Conservation (phyloP, 1,140 invertebrate genomes). For the Piezodorus guildinii region DNA sequence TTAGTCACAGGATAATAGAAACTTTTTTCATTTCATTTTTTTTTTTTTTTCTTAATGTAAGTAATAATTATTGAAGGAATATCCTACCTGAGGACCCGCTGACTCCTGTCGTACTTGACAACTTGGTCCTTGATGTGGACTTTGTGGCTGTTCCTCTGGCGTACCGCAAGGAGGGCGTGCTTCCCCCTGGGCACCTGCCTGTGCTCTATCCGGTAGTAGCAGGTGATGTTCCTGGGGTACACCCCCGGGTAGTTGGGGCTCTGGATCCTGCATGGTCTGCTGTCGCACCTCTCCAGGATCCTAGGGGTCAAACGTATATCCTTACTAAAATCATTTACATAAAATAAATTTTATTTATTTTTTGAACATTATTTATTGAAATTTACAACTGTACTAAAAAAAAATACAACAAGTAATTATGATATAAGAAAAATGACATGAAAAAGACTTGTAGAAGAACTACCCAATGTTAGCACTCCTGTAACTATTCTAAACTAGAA, state of each 20-base stretch:
- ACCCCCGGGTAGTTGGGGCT: constrained; percentile 78
- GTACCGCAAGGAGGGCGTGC: constrained; percentile 56
- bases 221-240: constrained; percentile 73
- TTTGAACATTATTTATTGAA: too few relatives aligned
- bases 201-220: constrained; percentile 63
- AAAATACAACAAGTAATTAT: too few relatives aligned
- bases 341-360: too few relatives aligned
- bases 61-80: neutral
- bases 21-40: too few relatives aligned
- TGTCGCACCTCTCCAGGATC: constrained; percentile 55
- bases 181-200: constrained; percentile 54
- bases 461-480: too few relatives aligned
- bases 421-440: too few relatives aligned
- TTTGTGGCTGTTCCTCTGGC: constrained; percentile 61
- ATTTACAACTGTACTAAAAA: too few relatives aligned
- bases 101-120: constrained; percentile 60
- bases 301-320: neutral
- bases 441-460: too few relatives aligned
- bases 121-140: constrained; percentile 68
- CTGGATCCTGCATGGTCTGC: constrained; percentile 55
- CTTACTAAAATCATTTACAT: too few relatives aligned
- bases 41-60: neutral
- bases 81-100: constrained; percentile 55
- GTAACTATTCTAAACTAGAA: too few relatives aligned
- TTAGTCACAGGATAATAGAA: too few relatives aligned